Percentiles rank a stretch among this genome's conserved stretches.
Evolutionary conservation across 2,888 invertebrate genomes (phyloP).

Genomic region (Ellobium chinense): DNA sequence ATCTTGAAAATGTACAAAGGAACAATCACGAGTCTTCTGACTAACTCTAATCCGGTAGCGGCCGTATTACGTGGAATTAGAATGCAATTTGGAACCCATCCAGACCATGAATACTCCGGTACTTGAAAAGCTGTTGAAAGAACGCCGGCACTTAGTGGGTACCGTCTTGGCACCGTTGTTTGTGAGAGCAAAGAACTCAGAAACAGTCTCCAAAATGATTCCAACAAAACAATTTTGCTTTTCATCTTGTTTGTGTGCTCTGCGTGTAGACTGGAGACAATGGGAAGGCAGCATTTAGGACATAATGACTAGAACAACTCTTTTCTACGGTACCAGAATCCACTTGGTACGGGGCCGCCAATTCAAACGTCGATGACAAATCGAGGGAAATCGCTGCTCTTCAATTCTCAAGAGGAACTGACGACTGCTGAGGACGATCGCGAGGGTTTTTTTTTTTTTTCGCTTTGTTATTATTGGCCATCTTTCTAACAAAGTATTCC

Average conservation of each 20-base stretch:
- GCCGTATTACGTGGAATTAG: conserved; percentile 6
- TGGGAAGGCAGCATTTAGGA: not conserved
- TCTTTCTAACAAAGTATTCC: not conserved
- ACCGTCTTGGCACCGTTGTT: not conserved
- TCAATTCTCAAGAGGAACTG: conserved; percentile 7
- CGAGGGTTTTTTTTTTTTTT: not conserved
- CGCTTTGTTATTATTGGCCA: not conserved
- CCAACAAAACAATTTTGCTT: too few relatives aligned
- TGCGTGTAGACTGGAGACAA: not conserved
- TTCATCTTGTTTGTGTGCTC: not conserved
- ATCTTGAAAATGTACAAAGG: too few relatives aligned
- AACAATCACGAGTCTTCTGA: too few relatives aligned
- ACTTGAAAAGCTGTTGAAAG: not conserved
- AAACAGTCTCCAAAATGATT: too few relatives aligned
- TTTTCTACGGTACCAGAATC: not conserved
- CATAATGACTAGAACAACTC: not conserved
- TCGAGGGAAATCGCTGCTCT: conserved; percentile 15
- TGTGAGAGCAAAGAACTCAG: too few relatives aligned
- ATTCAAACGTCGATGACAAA: not conserved
- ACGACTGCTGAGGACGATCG: not conserved
- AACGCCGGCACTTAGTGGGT: not conserved
- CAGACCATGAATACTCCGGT: not conserved
- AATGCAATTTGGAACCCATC: not conserved
- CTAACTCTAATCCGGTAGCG: too few relatives aligned
- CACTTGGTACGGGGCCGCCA: not conserved